Percentiles rank a stretch among this genome's conserved stretches.
These are phyloP conservation scores for Oryzias dopingdopingensis DNA, from an alignment of 2,797 vertebrate genomes.

Conservation along the genomic window DNA sequence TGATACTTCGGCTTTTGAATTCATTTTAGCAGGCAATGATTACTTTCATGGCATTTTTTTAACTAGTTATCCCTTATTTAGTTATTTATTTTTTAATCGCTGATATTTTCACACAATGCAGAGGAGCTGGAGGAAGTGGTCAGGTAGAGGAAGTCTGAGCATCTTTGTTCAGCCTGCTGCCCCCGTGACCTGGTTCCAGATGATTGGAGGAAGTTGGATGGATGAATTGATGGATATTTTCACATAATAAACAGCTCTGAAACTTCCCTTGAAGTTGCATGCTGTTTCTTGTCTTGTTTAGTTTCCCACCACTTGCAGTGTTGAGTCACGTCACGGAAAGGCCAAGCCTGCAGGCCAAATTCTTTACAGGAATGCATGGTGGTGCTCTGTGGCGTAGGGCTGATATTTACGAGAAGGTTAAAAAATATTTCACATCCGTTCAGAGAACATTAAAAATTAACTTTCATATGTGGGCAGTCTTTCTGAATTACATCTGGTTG, in stretches of 20 bases:
- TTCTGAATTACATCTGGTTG: not conserved
- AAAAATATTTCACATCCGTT: constrained; percentile 16
- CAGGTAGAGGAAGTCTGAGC: too few relatives aligned
- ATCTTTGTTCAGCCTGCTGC: too few relatives aligned
- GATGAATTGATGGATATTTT: too few relatives aligned
- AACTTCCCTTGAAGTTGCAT: constrained; percentile 16
- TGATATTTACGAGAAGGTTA: constrained; percentile 9
- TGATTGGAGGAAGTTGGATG: too few relatives aligned
- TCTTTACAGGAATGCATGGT: constrained; percentile 52
- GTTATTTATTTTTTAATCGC: not conserved
- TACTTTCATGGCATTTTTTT: too few relatives aligned
- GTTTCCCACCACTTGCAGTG: constrained; percentile 33
- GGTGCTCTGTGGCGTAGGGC: constrained; percentile 43
- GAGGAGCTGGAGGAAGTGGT: too few relatives aligned
- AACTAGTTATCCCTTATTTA: too few relatives aligned
- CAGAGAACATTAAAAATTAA: not conserved
- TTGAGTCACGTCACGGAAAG: constrained; percentile 22
- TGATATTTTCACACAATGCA: not conserved
- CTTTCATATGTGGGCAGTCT: not conserved
- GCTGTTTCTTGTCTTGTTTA: constrained; percentile 48
- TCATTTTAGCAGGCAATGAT: too few relatives aligned
- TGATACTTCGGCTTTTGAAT: too few relatives aligned
- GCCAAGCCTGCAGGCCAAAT: constrained; percentile 34
- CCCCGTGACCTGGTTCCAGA: too few relatives aligned
- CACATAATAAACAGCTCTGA: not conserved